Base-by-base conservation (phyloP, 2,113 vertebrate species). In the Cryptotis parvus region DNA sequence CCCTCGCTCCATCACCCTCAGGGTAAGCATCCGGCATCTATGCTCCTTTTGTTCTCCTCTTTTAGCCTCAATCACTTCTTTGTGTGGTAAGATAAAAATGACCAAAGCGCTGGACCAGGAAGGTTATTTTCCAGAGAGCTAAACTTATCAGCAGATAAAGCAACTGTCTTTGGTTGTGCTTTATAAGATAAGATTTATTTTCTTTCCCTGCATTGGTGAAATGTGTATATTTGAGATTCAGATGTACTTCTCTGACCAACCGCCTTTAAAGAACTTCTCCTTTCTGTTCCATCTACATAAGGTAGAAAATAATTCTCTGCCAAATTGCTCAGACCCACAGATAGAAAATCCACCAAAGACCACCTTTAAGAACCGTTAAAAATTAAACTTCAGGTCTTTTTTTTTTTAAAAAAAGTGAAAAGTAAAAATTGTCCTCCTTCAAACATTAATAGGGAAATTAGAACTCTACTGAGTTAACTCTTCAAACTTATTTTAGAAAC, bases 1-100 rank as follows among this genome's bases (percentile, higher is more conserved):
- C 93, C 99, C 99, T 49, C 98, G 99, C 89, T 99, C 99, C 95
- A 99, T 99, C 98, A 99, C 99, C 96, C 98, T 99, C 96, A 98
- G 99, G 98, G 99, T 99, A 94, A 98, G 99, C 97, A 68, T 45
- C 24, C 7, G 0, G 31, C 66, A 37, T 6, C n/a, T 82, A 35
- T 1, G 0, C 6, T 65, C 63, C 55, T 29, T 27, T 22, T 1
- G 1, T 7, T 52, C 66, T 93, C 70, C 18, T 8, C 29, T 9
- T 9, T 39, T 49, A 15, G 0, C 26, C 89, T 72, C 12, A 0
- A 14, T 26, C 15, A 45, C 18, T 16, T 20, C 22, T 16, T 37
- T 49, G 77, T 73, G n/a, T 31, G 16, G 3, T 81, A 22, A 41
- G 52, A 15, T 1, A 6, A 31, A 31, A 75, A 31, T 1, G 37